phyloP scores from a whole-genome alignment of 2,888 invertebrate species.

The Acanthacorydalis orientalis region DNA sequence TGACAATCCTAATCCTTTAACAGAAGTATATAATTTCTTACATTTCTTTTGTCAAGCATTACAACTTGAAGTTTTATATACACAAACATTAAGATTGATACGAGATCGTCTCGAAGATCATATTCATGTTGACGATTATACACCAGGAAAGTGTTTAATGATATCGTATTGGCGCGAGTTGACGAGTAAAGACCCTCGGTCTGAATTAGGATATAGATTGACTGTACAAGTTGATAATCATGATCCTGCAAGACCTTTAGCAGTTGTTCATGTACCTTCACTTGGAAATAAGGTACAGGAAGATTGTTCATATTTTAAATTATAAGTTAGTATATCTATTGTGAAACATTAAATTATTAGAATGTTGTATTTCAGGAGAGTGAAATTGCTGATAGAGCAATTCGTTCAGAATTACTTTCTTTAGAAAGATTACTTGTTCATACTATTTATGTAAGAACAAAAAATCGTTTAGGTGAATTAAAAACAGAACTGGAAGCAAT shows the following conservation, averaged over 20 bases:
- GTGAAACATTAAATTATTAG: too few relatives aligned
- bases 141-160: conserved; percentile 71
- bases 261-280: conserved; percentile 49
- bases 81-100: conserved; percentile 75
- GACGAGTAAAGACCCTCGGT: conserved; percentile 52
- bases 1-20: conserved; percentile 60
- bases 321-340: conserved; percentile 7
- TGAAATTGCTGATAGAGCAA: conserved; percentile 59
- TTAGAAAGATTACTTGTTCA: conserved; percentile 89
- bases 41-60: conserved; percentile 90
- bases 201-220: conserved; percentile 75
- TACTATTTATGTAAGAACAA: conserved; percentile 84
- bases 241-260: conserved; percentile 59
- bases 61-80: conserved; percentile 79
- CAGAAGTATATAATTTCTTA: conserved; percentile 68
- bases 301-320: conserved; percentile 4
- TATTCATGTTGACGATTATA: conserved; percentile 78
- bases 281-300: conserved; percentile 49
- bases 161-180: conserved; percentile 85
- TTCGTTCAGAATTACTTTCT: conserved; percentile 80
- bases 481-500: conserved; percentile 58
- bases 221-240: conserved; percentile 76
- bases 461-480: conserved; percentile 66
- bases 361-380: conserved; percentile 33
- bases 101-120: conserved; percentile 79